A percentile compares a stretch with the other conserved stretches of the same genome.
Evolutionary conservation across 1,140 invertebrate genomes (phyloP).

Genomic region (Pseudomyrmex cubaensis): DNA sequence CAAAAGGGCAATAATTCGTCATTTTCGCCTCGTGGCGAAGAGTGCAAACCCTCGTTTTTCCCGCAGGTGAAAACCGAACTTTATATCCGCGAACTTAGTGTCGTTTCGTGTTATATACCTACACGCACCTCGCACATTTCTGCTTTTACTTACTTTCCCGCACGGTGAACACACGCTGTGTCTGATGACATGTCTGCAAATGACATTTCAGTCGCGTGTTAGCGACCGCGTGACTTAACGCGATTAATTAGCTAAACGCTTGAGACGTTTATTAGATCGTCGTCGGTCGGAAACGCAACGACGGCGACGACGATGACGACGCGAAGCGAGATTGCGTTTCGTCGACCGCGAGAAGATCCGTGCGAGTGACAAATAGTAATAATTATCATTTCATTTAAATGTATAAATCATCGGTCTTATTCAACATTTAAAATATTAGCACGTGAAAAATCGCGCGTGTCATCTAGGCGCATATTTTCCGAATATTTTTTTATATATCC

Average conservation of each 20-base stretch:
- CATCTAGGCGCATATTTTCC: too few relatives aligned
- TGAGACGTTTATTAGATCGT: background rate
- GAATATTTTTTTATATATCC: too few relatives aligned
- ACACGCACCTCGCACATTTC: background rate
- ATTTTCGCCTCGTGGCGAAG: slow-evolving; percentile 24
- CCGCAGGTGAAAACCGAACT: slow-evolving; percentile 3
- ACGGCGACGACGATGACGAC: background rate
- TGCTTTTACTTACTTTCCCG: background rate
- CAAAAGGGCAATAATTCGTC: slow-evolving; percentile 35
- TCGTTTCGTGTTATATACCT: background rate
- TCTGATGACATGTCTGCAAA: too few relatives aligned
- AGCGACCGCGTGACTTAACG: background rate
- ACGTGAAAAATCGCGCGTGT: too few relatives aligned
- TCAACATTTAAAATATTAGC: too few relatives aligned
- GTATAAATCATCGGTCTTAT: too few relatives aligned
- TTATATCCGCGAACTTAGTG: background rate
- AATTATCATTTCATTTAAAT: background rate
- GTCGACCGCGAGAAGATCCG: background rate
- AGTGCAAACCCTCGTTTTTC: slow-evolving; percentile 26
- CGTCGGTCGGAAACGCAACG: background rate
- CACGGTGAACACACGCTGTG: too few relatives aligned
- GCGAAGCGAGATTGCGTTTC: background rate
- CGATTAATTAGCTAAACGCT: slow-evolving; percentile 11
- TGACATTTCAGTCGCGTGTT: background rate
- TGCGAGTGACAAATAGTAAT: background rate